Conservation (phyloP, 2,113 vertebrate genomes). For the Haemorhous mexicanus region DNA sequence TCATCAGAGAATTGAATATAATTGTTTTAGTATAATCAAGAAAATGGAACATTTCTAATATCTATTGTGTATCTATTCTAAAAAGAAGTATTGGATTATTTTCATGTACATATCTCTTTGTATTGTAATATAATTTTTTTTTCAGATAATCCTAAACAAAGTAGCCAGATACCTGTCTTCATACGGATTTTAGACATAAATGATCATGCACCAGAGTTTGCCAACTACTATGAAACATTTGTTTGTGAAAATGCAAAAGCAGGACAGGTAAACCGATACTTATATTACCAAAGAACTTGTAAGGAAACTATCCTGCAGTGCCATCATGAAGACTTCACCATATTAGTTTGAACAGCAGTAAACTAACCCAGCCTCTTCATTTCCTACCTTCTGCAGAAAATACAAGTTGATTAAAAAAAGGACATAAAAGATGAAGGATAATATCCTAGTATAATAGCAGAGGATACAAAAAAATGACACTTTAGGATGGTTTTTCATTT, state of each 20-base stretch:
- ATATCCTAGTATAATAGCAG: background rate
- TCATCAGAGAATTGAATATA: background rate
- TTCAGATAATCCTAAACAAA: constrained; percentile 80
- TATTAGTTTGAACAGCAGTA: background rate
- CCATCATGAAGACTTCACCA: background rate
- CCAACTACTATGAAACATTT: constrained; percentile 79
- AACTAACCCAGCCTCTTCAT: background rate
- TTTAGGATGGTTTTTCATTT: background rate
- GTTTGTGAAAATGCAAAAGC: constrained; percentile 84
- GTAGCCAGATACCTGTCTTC: constrained; percentile 74
- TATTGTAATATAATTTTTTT: constrained; percentile 16
- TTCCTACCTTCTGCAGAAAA: background rate
- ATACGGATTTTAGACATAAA: constrained; percentile 82
- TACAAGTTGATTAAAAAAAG: background rate
- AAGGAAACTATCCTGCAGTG: background rate
- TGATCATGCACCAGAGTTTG: constrained; percentile 80
- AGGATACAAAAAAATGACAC: rapidly evolving
- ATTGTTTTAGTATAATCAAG: background rate
- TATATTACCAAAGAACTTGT: background rate
- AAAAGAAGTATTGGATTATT: background rate
- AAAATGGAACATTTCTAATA: background rate
- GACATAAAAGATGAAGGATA: background rate
- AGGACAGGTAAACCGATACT: constrained; percentile 74
- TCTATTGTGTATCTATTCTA: too few relatives aligned
- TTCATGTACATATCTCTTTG: background rate